These are phyloP conservation scores for Erithacus rubecula DNA, from an alignment of 2,797 vertebrate species.

Conservation along the genomic window DNA sequence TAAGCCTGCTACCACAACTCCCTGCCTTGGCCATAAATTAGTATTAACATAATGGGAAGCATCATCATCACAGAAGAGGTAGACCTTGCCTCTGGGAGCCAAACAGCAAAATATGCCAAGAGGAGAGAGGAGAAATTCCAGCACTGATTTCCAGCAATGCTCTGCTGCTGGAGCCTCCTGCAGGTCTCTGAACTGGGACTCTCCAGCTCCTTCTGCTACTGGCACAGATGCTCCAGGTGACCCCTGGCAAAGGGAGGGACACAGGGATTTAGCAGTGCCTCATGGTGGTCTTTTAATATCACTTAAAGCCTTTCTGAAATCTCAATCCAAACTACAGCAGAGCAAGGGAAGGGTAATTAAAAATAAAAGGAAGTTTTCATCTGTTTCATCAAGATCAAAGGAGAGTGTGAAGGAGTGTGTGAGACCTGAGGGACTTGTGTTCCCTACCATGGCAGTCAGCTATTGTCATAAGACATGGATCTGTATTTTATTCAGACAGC, in stretches of 20 bases:
- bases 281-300: neutral
- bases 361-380: constrained; percentile 25
- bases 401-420: neutral
- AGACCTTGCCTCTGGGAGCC: neutral
- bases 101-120: neutral
- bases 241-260: neutral
- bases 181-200: fast-evolving
- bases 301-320: neutral
- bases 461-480: neutral
- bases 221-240: neutral
- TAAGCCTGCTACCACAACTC: neutral
- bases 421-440: neutral
- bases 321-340: neutral
- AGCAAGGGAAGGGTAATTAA: neutral
- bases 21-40: neutral
- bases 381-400: constrained; percentile 31
- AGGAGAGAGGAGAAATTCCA: neutral
- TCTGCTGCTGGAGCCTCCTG: neutral
- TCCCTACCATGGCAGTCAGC: neutral
- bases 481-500: neutral
- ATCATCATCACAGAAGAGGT: neutral
- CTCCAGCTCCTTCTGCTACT: neutral
- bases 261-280: neutral
- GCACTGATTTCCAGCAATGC: fast-evolving
- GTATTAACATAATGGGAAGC: neutral